Conservation (phyloP, 23 tunicate species). For the Oikopleura vanhoeffeni region DNA sequence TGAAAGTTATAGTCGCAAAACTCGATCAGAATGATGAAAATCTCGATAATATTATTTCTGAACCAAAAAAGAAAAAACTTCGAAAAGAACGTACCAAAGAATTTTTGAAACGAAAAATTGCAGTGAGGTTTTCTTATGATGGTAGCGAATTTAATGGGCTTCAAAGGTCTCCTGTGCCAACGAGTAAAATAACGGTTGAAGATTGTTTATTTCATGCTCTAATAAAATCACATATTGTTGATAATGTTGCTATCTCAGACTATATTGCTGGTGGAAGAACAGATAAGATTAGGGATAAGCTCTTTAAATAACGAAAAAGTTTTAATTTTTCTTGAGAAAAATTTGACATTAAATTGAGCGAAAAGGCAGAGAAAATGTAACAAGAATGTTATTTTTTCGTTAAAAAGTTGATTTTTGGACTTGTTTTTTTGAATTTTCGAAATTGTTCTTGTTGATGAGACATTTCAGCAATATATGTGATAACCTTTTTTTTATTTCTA, state of each 20-base stretch:
- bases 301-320: no score
- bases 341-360: no score
- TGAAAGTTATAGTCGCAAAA: background rate
- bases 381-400: no score
- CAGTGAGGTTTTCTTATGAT: background rate
- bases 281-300: background rate
- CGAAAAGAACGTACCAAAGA: no score
- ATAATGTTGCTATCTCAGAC: background rate
- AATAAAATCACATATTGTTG: background rate
- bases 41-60: no score
- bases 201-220: background rate
- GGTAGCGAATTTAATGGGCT: background rate
- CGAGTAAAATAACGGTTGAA: background rate
- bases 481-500: no score
- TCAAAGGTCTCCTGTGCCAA: background rate
- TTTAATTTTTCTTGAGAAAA: no score
- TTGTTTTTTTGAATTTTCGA: no score
- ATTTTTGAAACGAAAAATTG: background rate
- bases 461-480: no score
- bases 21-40: background rate
- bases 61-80: background rate
- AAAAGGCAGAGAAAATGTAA: no score
- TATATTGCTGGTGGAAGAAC: background rate
- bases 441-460: no score
- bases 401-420: no score